phyloP scores from a whole-genome alignment of 2,888 invertebrate species.

The Cataglyphis cursor region DNA sequence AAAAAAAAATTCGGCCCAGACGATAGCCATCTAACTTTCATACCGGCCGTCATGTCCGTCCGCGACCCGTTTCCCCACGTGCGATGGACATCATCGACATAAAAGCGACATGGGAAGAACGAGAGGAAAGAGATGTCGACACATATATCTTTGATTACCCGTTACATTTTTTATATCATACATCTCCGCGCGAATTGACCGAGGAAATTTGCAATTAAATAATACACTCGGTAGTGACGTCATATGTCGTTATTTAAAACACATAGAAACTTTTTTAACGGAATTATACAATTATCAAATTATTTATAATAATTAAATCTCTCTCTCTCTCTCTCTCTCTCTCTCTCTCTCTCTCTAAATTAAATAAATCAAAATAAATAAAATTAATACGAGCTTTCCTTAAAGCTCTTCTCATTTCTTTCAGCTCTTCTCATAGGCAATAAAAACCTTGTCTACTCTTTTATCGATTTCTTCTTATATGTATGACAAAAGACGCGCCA shows the following conservation, averaged over 20 bases:
- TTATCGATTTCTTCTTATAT: conserved; percentile 26
- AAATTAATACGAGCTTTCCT: neutral
- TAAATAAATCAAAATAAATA: conserved; percentile 18
- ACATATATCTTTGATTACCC: conserved; percentile 37
- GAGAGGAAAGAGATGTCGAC: conserved; percentile 19
- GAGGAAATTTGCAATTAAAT: conserved; percentile 36
- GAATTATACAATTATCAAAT: neutral
- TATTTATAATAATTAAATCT: neutral
- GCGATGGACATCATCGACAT: conserved; percentile 33
- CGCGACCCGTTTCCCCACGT: neutral
- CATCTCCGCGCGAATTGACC: neutral
- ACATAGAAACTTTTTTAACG: neutral
- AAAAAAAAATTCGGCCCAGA: conserved; percentile 31
- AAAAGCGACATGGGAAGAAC: conserved; percentile 22
- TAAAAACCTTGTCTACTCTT: conserved; percentile 1
- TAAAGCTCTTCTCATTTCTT: neutral
- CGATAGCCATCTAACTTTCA: conserved; percentile 53
- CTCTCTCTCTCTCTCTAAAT: neutral
- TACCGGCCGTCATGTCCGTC: conserved; percentile 18
- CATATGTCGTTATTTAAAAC: neutral
- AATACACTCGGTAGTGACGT: neutral
- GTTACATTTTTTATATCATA: conserved; percentile 39
- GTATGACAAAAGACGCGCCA: conserved; percentile 9
- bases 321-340: too few species aligned
- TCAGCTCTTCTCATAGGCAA: too few species aligned